Percentiles rank a stretch among this genome's conserved stretches.
These are phyloP conservation scores for Campylomormyrus tamandua DNA, from an alignment of 2,113 vertebrate genomes.

Conservation along the genomic window DNA sequence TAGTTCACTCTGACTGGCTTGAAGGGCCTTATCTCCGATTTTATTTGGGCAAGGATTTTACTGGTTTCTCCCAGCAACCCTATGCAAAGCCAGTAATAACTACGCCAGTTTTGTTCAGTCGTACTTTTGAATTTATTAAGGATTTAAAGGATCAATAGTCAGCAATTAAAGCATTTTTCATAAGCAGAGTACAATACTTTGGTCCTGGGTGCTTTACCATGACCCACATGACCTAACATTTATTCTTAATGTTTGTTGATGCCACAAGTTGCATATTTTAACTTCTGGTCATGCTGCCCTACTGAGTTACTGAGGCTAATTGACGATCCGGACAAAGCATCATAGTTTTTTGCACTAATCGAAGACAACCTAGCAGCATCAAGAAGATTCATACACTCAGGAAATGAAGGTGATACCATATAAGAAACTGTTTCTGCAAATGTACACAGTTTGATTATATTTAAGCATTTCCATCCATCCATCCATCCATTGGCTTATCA, in stretches of 20 bases:
- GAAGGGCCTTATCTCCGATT: not conserved
- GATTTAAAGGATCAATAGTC: not conserved
- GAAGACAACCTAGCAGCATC: not conserved
- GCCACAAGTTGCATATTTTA: not conserved
- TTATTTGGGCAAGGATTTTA: not conserved
- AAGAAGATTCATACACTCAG: not conserved
- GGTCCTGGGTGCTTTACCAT: not conserved
- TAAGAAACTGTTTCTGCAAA: not conserved
- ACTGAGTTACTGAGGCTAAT: not conserved
- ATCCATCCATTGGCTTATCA: not conserved
- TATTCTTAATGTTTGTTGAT: not conserved
- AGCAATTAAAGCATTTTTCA: not conserved
- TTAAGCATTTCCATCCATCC: not conserved
- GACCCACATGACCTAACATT: not conserved
- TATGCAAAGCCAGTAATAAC: not conserved
- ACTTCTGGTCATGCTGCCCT: not conserved
- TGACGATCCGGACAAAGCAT: not conserved
- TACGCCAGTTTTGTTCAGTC: not conserved
- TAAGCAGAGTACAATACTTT: not conserved
- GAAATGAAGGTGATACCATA: not conserved
- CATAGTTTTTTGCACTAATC: not conserved
- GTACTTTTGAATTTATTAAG: not conserved
- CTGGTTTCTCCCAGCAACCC: not conserved
- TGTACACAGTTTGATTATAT: not conserved
- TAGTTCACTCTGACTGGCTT: not conserved